Base-by-base conservation (phyloP, 2,797 vertebrate genomes). In the Apogon hyalosoma region DNA sequence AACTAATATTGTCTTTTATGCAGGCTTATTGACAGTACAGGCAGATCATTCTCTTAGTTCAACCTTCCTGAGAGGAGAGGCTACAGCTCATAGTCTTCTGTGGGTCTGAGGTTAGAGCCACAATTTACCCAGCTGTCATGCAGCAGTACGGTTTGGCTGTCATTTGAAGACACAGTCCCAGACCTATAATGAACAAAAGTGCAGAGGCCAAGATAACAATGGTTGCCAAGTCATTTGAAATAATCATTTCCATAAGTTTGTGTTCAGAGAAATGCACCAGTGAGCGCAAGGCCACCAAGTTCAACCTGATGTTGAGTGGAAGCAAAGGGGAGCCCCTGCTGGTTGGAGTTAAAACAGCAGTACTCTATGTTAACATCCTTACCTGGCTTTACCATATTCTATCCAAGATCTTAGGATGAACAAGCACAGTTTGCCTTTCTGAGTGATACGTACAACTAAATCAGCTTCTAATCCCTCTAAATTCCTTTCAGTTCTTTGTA, bases 251-350 rank as follows among this genome's bases (percentile, higher is more conserved):
- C 69, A 69, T 62, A 69, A 84, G 64, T 87, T 90, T 80, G 63
- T 78, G 75, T 91, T 87, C 66, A 36, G 50, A 69, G 73, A 74
- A 69, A 85, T 11, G 66, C 80, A 75, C 83, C 79, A 67, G 16
- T 69, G 71, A 83, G 67, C 57, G 62, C 55, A 65, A 71, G 86
- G 84, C 69, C 86, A 77, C 18, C 1, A 11, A 79, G 83, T 85
- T 90, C 69, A 80, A 68, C 33, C 46, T 19, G 38, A 15, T 66
- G 56, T 53, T 19, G 63, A 83, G 58, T 18, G 56, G 84, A 89
- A 80, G 82, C 67, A 74, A 82, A 91, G 88, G 82, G 90, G 83
- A 84, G 57, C 89, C 87, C 87, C 90, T 91, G 77, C 80, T 90
- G 92, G 88, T 60, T 16, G 11, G 56, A 75, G 6, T 1, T 42